These are phyloP conservation scores for Podargus strigoides DNA, from an alignment of 2,797 vertebrate genomes.

Conservation along the genomic window DNA sequence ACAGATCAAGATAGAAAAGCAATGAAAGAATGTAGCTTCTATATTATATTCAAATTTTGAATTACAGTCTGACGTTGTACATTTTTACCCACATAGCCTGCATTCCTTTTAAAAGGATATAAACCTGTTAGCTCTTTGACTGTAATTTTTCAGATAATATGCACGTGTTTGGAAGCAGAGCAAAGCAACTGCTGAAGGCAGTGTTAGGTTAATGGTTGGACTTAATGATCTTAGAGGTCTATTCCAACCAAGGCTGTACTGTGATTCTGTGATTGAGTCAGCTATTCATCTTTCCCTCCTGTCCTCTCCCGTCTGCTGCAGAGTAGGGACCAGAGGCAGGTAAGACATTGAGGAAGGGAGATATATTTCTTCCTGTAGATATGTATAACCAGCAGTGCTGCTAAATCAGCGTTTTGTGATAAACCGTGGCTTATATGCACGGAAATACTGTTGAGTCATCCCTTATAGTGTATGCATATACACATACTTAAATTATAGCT, in stretches of 20 bases:
- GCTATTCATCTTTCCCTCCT: background rate
- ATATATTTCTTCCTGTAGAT: background rate
- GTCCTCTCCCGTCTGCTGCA: background rate
- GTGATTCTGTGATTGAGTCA: too few species aligned
- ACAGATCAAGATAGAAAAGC: background rate
- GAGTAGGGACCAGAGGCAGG: background rate
- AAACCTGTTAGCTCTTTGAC: background rate
- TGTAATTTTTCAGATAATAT: background rate
- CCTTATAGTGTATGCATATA: background rate
- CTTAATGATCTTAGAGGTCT: too few species aligned
- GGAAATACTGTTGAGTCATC: background rate
- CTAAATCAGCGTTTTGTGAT: background rate
- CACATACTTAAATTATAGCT: background rate
- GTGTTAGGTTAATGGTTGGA: too few species aligned
- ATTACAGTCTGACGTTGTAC: background rate
- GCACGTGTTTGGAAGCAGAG: background rate
- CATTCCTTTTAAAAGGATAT: background rate
- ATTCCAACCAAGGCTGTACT: too few species aligned
- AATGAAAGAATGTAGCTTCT: background rate
- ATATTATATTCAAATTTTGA: background rate
- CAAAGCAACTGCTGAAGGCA: background rate
- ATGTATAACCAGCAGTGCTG: background rate
- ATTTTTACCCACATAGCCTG: background rate
- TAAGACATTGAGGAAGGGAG: background rate
- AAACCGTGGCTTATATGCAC: background rate